Evolutionary conservation across 92 coral and sea anemone genomes (phyloP), one percentile per base, ranked within the genome.

Genomic region (Porites evermanni): DNA sequence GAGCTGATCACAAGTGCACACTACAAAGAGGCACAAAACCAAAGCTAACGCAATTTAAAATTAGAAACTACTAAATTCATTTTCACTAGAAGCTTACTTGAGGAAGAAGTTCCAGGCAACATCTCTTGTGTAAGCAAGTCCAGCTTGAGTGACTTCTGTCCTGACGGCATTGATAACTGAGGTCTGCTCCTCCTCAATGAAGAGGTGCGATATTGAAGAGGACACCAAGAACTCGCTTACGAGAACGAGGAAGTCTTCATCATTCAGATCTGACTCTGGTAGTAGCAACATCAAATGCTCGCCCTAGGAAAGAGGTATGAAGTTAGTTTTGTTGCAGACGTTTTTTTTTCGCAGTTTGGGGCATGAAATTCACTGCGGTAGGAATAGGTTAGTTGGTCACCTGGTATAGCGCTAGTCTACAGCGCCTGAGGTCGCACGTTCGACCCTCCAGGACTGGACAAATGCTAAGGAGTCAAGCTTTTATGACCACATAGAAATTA

Each of bases 51-150:
- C 16, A 56, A 11, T 56, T 56, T 38, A 38, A 38, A 4, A 38
- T 38, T 38, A 0, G 47, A 38, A 38, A 38, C 47, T 38, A 38
- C 47, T 38, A 38, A 38, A 38, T 38, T 38, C 7, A 38, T 38
- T 38, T 38, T 38, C 47, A 53, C 7, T 17, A 58, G 52, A 23
- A 24, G 72, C 98, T 81, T 88, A 97, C 99, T 94, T 95, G 83
- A 97, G 93, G 84, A 97, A 95, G 95, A 97, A 97, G 78, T 91
- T 93, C 99, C 99, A 97, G 17, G 99, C 99, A 12, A 97, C 99
- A 87, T 97, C 99, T 70, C 95, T 90, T 54, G 99, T 95, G 91
- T 97, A 97, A 1, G 99, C 93, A 56, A 97, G 91, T n/a, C 99
- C 99, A 44, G 99, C 99, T 78, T 97, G 99, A 1, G 99, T 97